Percentiles rank a stretch among this genome's conserved stretches.
Evolutionary conservation across 2,888 invertebrate genomes (phyloP).

Genomic region (Agrotis exclamationis): DNA sequence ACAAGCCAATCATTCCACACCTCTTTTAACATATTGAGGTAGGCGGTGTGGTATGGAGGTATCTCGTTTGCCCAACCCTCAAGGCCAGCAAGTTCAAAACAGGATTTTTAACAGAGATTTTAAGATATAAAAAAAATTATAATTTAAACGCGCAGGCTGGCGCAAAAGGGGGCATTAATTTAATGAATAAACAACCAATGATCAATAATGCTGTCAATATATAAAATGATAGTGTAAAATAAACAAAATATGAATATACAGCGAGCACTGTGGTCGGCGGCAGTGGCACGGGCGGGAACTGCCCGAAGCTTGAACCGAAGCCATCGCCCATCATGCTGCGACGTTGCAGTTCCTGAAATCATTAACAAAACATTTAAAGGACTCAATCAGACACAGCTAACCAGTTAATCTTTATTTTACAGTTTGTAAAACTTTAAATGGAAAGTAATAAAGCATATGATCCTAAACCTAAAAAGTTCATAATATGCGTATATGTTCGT

Average conservation of each 20-base stretch:
- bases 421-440: too few relatives aligned
- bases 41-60: too few relatives aligned
- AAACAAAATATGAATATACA: constrained; percentile 60
- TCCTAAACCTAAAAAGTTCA: too few relatives aligned
- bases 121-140: too few relatives aligned
- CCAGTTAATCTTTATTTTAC: too few relatives aligned
- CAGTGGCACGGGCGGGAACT: constrained; percentile 70
- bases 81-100: not conserved
- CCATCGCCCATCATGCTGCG: constrained; percentile 85
- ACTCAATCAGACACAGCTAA: not conserved
- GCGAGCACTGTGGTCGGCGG: constrained; percentile 73
- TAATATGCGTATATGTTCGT: too few relatives aligned
- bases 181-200: not conserved
- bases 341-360: constrained; percentile 85
- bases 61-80: not conserved
- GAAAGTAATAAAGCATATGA: too few relatives aligned
- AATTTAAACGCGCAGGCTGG: not conserved
- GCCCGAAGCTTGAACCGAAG: constrained; percentile 63
- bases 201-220: not conserved
- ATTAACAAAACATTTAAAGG: not conserved
- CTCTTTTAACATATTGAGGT: not conserved
- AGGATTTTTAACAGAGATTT: not conserved
- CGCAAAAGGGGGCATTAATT: not conserved
- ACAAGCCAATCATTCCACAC: not conserved
- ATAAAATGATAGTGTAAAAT: not conserved